A percentile compares a stretch with the other conserved stretches of the same genome.
phyloP scores from a whole-genome alignment of 30 jellyfish, hydroid and myxozoan species.

The Turritopsis dohrnii region DNA sequence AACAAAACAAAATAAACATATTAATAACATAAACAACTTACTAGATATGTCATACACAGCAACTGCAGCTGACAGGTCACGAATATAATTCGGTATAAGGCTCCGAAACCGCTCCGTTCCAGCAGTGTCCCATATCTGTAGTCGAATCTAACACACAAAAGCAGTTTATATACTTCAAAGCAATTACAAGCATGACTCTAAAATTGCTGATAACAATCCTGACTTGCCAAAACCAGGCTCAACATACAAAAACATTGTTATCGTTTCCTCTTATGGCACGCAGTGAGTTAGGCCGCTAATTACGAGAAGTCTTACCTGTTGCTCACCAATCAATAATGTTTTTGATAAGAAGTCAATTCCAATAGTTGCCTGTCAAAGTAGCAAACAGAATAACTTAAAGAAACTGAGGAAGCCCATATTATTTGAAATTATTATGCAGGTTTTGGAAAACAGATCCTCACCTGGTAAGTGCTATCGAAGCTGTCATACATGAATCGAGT shows the following conservation, averaged over 20 bases:
- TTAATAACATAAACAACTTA: background rate
- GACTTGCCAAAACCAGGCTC: too few relatives aligned
- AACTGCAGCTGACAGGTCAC: conserved; percentile 30
- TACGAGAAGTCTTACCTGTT: background rate
- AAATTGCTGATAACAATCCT: conserved; percentile 27
- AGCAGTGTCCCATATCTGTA: conserved; percentile 37
- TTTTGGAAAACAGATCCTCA: conserved; percentile 3
- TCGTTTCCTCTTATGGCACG: too few relatives aligned
- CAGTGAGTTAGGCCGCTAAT: too few relatives aligned
- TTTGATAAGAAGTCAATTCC: conserved; percentile 82
- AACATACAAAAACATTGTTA: too few relatives aligned
- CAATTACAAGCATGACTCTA: too few relatives aligned
- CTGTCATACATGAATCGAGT: conserved; percentile 98
- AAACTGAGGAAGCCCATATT: too few relatives aligned
- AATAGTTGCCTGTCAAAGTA: conserved; percentile 84
- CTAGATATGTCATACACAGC: conserved; percentile 34
- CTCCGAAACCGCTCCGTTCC: conserved; percentile 31
- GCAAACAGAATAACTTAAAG: too few relatives aligned
- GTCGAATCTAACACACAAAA: conserved; percentile 17
- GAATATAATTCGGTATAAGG: conserved; percentile 24
- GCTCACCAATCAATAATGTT: conserved; percentile 65
- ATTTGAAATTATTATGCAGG: too few relatives aligned
- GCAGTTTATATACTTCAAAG: too few relatives aligned
- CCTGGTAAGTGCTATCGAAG: conserved; percentile 94
- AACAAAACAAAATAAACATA: background rate